Base-by-base conservation (phyloP, 2,113 vertebrate genomes). In the Chunga burmeisteri region DNA sequence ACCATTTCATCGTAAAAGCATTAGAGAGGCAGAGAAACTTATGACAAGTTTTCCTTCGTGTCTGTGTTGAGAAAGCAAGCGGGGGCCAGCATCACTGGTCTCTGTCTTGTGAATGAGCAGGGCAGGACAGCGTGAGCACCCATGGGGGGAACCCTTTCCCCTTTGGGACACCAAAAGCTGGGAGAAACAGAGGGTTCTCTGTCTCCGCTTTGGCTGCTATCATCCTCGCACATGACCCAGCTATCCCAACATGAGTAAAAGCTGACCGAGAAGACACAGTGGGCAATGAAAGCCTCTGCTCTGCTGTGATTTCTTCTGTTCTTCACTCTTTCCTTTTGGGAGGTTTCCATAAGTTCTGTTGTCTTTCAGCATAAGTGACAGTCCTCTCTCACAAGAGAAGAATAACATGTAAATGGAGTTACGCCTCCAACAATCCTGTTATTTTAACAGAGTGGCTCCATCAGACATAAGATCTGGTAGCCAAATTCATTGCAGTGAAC, bases 61-160 rank as follows among this genome's bases (percentile, higher is more conserved):
- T 29, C 46, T 62, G 20, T 53, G 13, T 17, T 46, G 56, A 71
- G 52, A 77, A 74, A 83, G 27, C 18, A 55, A 65, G 32, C 0
- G 0, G 10, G 11, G 20, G 5, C 3, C 10, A 13, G 26, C 1
- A 6, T 21, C 49, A 53, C 44, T 34, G 36, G 16, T n/a, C 20
- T 36, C 40, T 8, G 29, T 73, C 40, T 27, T 46, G 25, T 20
- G 25, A 82, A 50, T 10, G 62, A 47, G 22, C 8, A 11, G 19
- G 47, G 49, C 38, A 47, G 38, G 34, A 40, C 9, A 12, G 21
- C 1, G 1, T 14, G 15, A 78, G 34, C 26, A 53, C 46, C 29
- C 19, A 14, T 0, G 1, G 17, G 16, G 10, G 29, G 22, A 74
- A 87, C 18, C 3, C 22, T 62, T 47, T 75, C 11, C 17, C 29